Evolutionary conservation across 2,113 vertebrate species (phyloP).

Genomic region (Mystacornis crossleyi): DNA sequence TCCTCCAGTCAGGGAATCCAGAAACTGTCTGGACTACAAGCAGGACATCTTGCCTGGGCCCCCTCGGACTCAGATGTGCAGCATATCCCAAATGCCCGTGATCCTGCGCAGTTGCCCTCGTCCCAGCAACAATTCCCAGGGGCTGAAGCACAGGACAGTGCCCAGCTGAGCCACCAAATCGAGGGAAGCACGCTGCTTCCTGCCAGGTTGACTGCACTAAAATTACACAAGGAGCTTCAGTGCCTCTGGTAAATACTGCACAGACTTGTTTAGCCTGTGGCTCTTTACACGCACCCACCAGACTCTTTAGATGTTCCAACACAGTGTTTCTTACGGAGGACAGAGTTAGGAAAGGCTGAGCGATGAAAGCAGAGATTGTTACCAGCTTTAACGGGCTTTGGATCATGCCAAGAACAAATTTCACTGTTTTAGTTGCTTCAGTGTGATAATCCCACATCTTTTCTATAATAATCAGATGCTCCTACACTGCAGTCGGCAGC

Average conservation of each 20-base stretch:
- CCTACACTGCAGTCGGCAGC: neutral
- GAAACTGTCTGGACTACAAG: neutral
- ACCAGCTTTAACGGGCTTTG: conserved; percentile 22
- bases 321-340: neutral
- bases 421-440: conserved; percentile 35
- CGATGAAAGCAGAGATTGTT: conserved; percentile 36
- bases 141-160: neutral
- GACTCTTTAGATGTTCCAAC: conserved; percentile 16
- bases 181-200: fast-evolving
- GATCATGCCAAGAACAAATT: conserved; percentile 30
- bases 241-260: conserved; percentile 35
- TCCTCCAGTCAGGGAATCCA: neutral
- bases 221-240: neutral
- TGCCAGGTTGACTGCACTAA: neutral
- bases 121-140: neutral
- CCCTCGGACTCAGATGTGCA: fast-evolving
- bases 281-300: conserved; percentile 55
- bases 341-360: conserved; percentile 31
- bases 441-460: conserved; percentile 28
- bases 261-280: conserved; percentile 60
- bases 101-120: fast-evolving
- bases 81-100: neutral
- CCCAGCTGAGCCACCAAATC: neutral
- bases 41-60: neutral
- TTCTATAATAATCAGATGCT: conserved; percentile 49